Percentiles rank a stretch among this genome's conserved stretches.
Evolutionary conservation across 2,797 vertebrate genomes (phyloP).

Genomic region (Arctocebus calabarensis): DNA sequence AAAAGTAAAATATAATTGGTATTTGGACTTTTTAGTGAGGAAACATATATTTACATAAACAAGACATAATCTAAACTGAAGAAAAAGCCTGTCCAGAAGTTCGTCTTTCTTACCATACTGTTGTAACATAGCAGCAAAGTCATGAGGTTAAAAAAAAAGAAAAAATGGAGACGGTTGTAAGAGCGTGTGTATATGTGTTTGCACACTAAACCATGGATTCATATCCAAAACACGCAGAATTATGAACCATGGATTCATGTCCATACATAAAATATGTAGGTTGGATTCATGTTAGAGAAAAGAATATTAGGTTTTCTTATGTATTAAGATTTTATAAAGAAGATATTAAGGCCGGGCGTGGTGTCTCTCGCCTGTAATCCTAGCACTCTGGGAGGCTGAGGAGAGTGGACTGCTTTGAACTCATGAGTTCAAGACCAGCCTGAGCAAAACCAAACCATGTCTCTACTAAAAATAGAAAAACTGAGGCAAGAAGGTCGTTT

Average conservation of each 20-base stretch:
- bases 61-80: background rate
- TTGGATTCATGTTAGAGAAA: background rate
- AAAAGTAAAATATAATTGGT: slow-evolving; percentile 29
- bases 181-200: background rate
- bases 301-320: background rate
- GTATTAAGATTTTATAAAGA: background rate
- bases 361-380: too few species aligned
- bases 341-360: background rate
- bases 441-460: too few species aligned
- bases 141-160: background rate
- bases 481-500: too few species aligned
- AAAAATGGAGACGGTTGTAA: background rate
- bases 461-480: too few species aligned
- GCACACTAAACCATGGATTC: background rate
- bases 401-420: too few species aligned
- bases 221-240: background rate
- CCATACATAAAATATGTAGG: background rate
- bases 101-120: background rate
- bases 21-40: slow-evolving; percentile 29
- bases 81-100: background rate
- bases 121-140: background rate
- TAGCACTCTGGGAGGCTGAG: too few species aligned
- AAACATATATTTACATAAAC: background rate
- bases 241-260: background rate
- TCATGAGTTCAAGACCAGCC: too few species aligned